phyloP scores from a whole-genome alignment of 2,888 invertebrate species.

The Mimas tiliae region DNA sequence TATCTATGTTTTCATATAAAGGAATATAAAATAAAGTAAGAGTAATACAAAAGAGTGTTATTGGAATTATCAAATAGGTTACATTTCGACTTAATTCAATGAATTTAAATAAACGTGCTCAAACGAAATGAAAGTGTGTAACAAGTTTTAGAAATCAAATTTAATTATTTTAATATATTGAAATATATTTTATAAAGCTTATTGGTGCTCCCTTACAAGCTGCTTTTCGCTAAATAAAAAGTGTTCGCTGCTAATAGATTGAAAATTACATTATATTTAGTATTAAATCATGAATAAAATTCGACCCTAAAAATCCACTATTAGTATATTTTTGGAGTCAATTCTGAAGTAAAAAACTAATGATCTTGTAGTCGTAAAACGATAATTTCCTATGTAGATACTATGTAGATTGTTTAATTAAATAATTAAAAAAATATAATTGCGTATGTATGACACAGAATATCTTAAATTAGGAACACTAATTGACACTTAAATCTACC shows the following conservation, averaged over 20 bases:
- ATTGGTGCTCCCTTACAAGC: background rate
- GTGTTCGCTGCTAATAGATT: background rate
- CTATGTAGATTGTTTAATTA: too few species aligned
- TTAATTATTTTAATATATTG: background rate
- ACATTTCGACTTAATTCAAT: slow-evolving; percentile 10
- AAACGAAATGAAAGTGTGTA: slow-evolving; percentile 7
- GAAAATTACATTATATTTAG: too few species aligned
- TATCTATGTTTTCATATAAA: background rate
- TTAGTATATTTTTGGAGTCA: slow-evolving; percentile 22
- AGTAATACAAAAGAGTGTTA: too few species aligned
- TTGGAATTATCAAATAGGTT: too few species aligned
- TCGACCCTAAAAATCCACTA: slow-evolving; percentile 18
- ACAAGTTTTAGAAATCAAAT: background rate
- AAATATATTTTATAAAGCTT: background rate
- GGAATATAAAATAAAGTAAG: background rate
- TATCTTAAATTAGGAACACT: background rate
- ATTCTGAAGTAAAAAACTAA: slow-evolving; percentile 1
- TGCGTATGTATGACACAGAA: background rate
- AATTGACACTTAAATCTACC: background rate
- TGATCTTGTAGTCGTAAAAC: background rate
- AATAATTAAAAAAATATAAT: background rate
- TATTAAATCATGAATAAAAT: background rate
- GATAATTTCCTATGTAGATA: background rate
- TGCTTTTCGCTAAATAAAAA: background rate
- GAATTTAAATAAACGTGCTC: slow-evolving; percentile 12